Evolutionary conservation across 2,888 invertebrate species (phyloP), one percentile per base, ranked within the genome.

Genomic region (Epistrophe eligans): DNA sequence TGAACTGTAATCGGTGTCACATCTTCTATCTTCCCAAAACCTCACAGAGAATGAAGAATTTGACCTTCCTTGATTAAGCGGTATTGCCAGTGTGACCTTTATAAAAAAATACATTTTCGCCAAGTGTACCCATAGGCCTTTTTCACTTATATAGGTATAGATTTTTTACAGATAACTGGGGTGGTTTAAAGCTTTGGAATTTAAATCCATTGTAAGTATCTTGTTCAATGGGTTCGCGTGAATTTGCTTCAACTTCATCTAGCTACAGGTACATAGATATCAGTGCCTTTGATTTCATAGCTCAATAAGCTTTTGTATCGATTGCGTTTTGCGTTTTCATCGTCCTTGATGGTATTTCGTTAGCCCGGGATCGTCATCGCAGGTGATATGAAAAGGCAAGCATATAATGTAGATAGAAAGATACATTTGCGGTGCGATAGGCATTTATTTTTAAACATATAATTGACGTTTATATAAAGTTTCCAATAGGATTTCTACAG

Each of bases 211-310:
- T 64, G 74, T 62, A 52, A 71, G 73, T 79, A 84, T 73, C 73
- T 73, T 79, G 76, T 84, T 84, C 71, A 83, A 77, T 79, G 64
- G 60, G 43, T 87, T 87, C 72, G 83, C 79, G 82, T 76, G 74
- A 74, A 87, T 71, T 24, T 74, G 52, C 52, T 74, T 24, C 50
- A 17, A 57, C 57, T 70, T 32, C 83, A 82, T 40, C 58, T 72
- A 32, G 64, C 79, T 62, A 83, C 83, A 79, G 79, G 76, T 83
- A n/a, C n/a, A n/a, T n/a, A 58, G 76, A 24, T 83, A 58, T 71
- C 77, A 71, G 76, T 66, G 74, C 87, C 87, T 87, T 87, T 87
- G 87, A 87, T 87, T 87, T 87, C 79, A 87, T 83, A 76, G 72
- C 82, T 87, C 64, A 83, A 73, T 77, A 79, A 79, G 82, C 67